Evolutionary conservation across 2,888 invertebrate species (phyloP).

Genomic region (Zele albiditarsus): DNA sequence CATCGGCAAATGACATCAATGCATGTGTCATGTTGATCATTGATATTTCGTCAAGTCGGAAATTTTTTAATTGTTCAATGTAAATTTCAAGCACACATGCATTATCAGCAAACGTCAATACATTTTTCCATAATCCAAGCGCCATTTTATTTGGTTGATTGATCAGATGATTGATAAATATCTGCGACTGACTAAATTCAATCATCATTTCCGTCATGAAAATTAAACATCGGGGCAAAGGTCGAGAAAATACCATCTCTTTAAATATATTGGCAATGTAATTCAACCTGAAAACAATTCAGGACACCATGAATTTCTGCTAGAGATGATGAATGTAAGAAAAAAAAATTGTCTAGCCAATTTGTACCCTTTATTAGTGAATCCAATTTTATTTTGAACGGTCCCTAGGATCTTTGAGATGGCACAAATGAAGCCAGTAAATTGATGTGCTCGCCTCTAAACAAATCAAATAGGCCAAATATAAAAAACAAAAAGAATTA

Average conservation of each 20-base stretch:
- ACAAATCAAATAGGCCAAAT: constrained; percentile 1
- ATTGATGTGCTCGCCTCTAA: constrained; percentile 70
- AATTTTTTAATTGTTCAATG: constrained; percentile 63
- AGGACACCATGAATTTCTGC: not conserved
- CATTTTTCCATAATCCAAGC: constrained; percentile 12
- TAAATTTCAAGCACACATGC: constrained; percentile 65
- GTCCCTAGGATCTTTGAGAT: constrained; percentile 61
- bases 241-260: constrained; percentile 67
- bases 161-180: constrained; percentile 14
- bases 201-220: constrained; percentile 59
- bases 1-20: constrained; percentile 58
- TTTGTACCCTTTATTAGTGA: constrained; percentile 60
- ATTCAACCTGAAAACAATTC: constrained; percentile 53
- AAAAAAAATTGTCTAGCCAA: not conserved
- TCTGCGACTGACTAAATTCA: not conserved
- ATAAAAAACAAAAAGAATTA: not conserved
- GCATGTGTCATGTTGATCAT: constrained; percentile 59
- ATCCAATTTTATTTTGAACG: constrained; percentile 60
- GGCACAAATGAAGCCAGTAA: constrained; percentile 66
- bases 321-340: not conserved
- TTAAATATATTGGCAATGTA: constrained; percentile 62
- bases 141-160: not conserved
- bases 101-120: constrained; percentile 48
- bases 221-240: constrained; percentile 62
- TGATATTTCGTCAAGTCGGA: constrained; percentile 60